Evolutionary conservation across 2,888 invertebrate species (phyloP), one percentile per base, ranked within the genome.

Genomic region (Cephus spinipes): DNA sequence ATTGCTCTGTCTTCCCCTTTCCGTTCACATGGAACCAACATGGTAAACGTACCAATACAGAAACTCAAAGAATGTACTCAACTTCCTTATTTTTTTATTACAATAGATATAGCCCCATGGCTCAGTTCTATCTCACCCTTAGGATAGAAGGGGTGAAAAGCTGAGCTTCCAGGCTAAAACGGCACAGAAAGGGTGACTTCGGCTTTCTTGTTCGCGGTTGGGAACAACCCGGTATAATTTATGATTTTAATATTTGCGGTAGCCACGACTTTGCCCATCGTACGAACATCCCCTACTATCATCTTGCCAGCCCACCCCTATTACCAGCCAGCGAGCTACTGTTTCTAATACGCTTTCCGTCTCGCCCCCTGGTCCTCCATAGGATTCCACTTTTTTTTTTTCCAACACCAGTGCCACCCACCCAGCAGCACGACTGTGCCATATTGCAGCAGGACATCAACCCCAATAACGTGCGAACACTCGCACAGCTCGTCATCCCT

Each of bases 181-280:
- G 40, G 40, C 23, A 23, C 0, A 55, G 40, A 23, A 55, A 55
- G 40, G 23, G 40, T 55, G 23, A 15, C 40, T 55, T 55, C 40
- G 23, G 40, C 23, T 55, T 55, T 55, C 40, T 55, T 15, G 40
- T 55, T 55, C 40, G 40, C 40, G 40, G 40, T 55, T 55, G 40
- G 40, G 40, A 55, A 55, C 40, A 31, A n/a, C 12, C 15, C 73
- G 78, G 75, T 69, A 77, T 84, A 83, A 83, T 84, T 83, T 84
- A 83, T 84, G 81, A 83, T 81, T 85, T 85, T 81, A 85, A 85
- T 83, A 85, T 76, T 76, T 77, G 79, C 77, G 73, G 79, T 76
- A 77, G 73, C 74, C 35, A 9, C 31, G 32, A 36, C 68, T 36
- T 33, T 32, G 23, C 34, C 77, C 74, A 32, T 31, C 30, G 69